These are phyloP conservation scores for Chloroceryle inda DNA, from an alignment of 2,797 vertebrate species.

Conservation along the genomic window DNA sequence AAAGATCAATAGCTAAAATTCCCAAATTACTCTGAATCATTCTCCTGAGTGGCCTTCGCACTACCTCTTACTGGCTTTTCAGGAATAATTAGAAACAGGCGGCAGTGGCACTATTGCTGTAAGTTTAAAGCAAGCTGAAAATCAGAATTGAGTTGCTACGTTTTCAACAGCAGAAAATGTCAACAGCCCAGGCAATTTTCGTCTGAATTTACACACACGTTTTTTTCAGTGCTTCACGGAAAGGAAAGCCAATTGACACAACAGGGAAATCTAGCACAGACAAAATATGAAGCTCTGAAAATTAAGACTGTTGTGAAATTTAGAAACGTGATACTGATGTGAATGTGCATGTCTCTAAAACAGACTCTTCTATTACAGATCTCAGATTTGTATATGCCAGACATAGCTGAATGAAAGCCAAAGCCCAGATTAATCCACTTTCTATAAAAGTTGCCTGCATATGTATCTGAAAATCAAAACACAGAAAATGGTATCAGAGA, in stretches of 20 bases:
- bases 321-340: neutral
- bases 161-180: slow-evolving; percentile 37
- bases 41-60: neutral
- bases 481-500: neutral
- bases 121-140: slow-evolving; percentile 28
- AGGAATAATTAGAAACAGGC: slow-evolving; percentile 57
- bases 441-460: neutral
- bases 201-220: neutral
- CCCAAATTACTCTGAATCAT: slow-evolving; percentile 34
- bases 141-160: neutral
- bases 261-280: neutral
- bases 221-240: neutral
- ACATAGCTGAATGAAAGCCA: slow-evolving; percentile 38
- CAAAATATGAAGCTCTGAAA: slow-evolving; percentile 2
- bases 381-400: slow-evolving; percentile 33
- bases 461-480: slow-evolving; percentile 34
- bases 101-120: slow-evolving; percentile 2
- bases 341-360: slow-evolving; percentile 7
- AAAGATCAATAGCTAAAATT: slow-evolving; percentile 8
- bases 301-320: slow-evolving; percentile 26
- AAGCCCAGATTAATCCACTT: slow-evolving; percentile 24
- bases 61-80: slow-evolving; percentile 17
- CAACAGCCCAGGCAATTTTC: slow-evolving; percentile 24
- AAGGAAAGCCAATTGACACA: slow-evolving; percentile 26
- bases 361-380: slow-evolving; percentile 9